These are phyloP conservation scores for Nomada goodeniana DNA, from an alignment of 2,888 invertebrate species.

Conservation along the genomic window DNA sequence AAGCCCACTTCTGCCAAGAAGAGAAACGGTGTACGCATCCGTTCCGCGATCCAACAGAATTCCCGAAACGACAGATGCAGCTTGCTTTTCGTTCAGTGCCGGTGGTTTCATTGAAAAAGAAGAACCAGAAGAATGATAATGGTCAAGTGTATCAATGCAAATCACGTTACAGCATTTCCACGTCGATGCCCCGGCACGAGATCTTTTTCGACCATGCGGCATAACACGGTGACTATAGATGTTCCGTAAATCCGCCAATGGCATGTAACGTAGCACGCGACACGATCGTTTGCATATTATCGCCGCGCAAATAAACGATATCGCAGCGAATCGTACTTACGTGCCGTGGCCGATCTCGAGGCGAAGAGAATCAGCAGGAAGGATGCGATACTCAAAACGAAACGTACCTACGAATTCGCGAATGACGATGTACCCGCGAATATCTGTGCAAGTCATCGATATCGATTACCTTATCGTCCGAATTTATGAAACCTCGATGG, in stretches of 20 bases:
- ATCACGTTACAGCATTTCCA: background rate
- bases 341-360: conserved; percentile 19
- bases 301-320: conserved; percentile 35
- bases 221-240: background rate
- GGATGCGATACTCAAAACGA: background rate
- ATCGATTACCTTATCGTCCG: conserved; percentile 10
- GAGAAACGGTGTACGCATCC: background rate
- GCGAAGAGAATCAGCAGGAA: background rate
- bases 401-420: background rate
- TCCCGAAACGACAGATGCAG: background rate
- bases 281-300: conserved; percentile 61
- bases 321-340: conserved; percentile 5
- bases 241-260: conserved; percentile 42
- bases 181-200: background rate
- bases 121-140: background rate
- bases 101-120: background rate
- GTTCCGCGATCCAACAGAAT: background rate
- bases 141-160: background rate
- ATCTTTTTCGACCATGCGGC: conserved; percentile 17
- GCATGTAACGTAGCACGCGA: conserved; percentile 47
- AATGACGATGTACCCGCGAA: background rate
- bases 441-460: background rate
- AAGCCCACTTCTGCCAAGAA: background rate
- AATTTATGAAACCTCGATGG: background rate
- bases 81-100: background rate